Evolutionary conservation across 2,888 invertebrate species (phyloP).

Genomic region (Artemia sinica): DNA sequence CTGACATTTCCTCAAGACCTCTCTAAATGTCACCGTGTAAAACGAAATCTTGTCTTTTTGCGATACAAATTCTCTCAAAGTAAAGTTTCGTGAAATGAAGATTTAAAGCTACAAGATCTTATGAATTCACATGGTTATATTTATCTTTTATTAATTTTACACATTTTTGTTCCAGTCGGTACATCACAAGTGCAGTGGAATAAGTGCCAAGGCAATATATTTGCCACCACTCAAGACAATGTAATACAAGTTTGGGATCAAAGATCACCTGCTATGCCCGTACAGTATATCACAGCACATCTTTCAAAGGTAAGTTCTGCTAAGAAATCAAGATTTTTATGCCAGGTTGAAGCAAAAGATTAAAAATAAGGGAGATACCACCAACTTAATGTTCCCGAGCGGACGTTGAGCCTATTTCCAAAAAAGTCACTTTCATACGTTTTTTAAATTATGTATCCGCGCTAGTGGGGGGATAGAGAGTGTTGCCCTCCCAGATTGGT

Average conservation of each 20-base stretch:
- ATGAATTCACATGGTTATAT: too few species aligned
- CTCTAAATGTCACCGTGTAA: slow-evolving; percentile 25
- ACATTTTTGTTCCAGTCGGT: slow-evolving; percentile 41
- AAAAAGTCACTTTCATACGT: too few species aligned
- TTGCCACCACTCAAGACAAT: slow-evolving; percentile 89
- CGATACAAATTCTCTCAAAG: slow-evolving; percentile 15
- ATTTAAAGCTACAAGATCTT: not conserved
- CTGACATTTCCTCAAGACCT: too few species aligned
- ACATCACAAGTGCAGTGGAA: slow-evolving; percentile 91
- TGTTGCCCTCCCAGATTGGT: too few species aligned
- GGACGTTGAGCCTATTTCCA: too few species aligned
- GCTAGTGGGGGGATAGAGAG: too few species aligned
- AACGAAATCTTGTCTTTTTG: slow-evolving; percentile 25
- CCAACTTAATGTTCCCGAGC: too few species aligned
- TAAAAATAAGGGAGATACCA: too few species aligned
- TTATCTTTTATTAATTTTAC: not conserved
- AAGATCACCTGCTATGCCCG: slow-evolving; percentile 63
- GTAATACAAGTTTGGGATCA: slow-evolving; percentile 92
- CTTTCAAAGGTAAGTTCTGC: slow-evolving; percentile 39
- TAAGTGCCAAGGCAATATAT: slow-evolving; percentile 55
- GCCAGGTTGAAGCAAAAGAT: too few species aligned
- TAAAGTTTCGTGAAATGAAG: slow-evolving; percentile 11
- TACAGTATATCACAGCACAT: slow-evolving; percentile 86
- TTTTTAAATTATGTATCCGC: too few species aligned
- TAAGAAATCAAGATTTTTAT: too few species aligned